Conservation (phyloP, 2,888 invertebrate species). For the Melipona beecheii region DNA sequence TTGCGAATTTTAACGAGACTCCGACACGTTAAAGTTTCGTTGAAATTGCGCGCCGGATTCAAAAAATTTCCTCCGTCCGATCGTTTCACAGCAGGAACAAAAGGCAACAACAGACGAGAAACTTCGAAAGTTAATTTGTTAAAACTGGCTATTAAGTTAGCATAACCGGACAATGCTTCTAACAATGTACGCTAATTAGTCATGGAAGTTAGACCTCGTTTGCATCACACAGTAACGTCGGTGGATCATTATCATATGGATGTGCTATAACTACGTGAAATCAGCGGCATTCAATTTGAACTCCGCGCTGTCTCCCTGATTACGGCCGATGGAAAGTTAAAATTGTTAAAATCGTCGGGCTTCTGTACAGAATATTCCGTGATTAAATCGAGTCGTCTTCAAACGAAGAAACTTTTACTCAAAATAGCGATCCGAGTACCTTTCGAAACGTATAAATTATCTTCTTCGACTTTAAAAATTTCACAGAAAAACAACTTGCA, state of each 20-base stretch:
- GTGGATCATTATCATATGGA: slow-evolving; percentile 58
- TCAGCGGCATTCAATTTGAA: slow-evolving; percentile 54
- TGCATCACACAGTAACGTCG: slow-evolving; percentile 44
- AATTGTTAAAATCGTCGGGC: background rate
- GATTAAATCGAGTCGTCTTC: background rate
- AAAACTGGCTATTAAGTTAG: slow-evolving; percentile 34
- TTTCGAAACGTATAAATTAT: background rate
- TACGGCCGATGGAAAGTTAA: background rate
- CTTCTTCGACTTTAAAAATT: background rate
- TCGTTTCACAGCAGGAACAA: background rate
- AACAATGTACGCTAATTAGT: slow-evolving; percentile 51
- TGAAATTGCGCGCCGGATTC: no score
- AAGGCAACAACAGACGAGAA: slow-evolving; percentile 14
- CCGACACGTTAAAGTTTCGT: background rate
- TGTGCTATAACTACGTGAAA: slow-evolving; percentile 46
- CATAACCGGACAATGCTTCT: slow-evolving; percentile 20
- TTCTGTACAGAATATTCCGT: background rate
- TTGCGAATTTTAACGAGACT: background rate
- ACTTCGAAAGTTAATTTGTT: slow-evolving; percentile 26
- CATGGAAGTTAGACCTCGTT: slow-evolving; percentile 56
- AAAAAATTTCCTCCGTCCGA: background rate
- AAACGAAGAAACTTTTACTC: background rate
- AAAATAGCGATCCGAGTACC: no score
- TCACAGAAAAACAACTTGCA: background rate
- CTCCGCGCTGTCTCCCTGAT: slow-evolving; percentile 16